Evolutionary conservation across 37 sponge, comb jelly and placozoan genomes (phyloP).

Genomic region (Halisarca cf. caerulea): DNA sequence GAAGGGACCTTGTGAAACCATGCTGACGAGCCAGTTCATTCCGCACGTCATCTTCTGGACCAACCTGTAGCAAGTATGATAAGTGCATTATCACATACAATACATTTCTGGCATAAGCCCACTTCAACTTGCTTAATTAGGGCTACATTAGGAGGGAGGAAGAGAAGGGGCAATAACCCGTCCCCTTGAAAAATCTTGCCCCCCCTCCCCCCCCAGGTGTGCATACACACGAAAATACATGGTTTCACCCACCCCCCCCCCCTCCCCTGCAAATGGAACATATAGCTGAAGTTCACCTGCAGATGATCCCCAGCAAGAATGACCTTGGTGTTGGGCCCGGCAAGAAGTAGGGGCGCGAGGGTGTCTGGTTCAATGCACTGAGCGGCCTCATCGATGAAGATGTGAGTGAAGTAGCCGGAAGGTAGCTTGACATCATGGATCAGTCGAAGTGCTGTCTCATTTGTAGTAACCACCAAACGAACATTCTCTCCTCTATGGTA

Average conservation of each 20-base stretch:
- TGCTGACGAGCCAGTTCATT: constrained; percentile 45
- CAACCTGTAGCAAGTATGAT: constrained; percentile 50
- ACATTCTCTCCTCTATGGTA: not conserved
- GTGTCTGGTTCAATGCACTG: constrained; percentile 14
- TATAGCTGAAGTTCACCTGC: not conserved
- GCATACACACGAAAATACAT: constrained; percentile 21
- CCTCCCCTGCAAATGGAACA: too few relatives aligned
- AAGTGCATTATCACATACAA: too few relatives aligned
- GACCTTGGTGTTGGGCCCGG: constrained; percentile 22
- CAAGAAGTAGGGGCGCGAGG: not conserved
- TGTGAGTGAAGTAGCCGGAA: constrained; percentile 18
- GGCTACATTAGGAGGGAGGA: too few relatives aligned
- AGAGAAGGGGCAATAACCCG: too few relatives aligned
- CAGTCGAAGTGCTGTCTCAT: not conserved
- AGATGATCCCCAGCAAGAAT: constrained; percentile 21
- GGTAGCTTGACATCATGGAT: constrained; percentile 2
- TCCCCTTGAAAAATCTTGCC: constrained; percentile 48
- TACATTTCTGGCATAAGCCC: too few relatives aligned
- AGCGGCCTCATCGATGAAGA: constrained; percentile 24
- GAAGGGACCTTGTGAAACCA: constrained; percentile 58
- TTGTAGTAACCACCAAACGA: constrained; percentile 3
- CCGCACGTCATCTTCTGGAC: constrained; percentile 55
- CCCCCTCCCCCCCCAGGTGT: constrained; percentile 5
- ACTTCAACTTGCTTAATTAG: too few relatives aligned
- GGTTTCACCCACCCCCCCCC: too few relatives aligned